A percentile compares a stretch with the other conserved stretches of the same genome.
Evolutionary conservation across 2,797 vertebrate genomes (phyloP).

Genomic region (Clarias platycephalus): DNA sequence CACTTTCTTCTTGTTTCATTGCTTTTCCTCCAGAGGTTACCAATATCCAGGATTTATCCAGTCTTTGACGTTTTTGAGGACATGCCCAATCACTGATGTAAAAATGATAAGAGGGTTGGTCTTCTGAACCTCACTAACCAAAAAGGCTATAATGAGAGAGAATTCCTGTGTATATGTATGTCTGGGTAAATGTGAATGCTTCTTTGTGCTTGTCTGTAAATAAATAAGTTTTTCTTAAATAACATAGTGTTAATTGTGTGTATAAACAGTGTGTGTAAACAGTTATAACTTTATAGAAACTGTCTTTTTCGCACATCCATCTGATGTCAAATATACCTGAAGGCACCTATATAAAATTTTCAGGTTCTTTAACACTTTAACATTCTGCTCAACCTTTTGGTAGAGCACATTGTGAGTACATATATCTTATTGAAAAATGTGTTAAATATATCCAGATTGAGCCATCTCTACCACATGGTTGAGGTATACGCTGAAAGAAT

Average conservation of each 20-base stretch:
- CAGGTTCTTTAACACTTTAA: neutral
- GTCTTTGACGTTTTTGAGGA: slow-evolving; percentile 29
- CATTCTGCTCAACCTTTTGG: no score
- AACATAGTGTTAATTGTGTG: neutral
- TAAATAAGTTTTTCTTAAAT: neutral
- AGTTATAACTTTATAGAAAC: neutral
- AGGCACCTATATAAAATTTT: neutral
- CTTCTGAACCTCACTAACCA: slow-evolving; percentile 32
- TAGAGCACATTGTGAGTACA: no score
- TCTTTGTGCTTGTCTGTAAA: neutral
- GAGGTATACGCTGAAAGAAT: no score
- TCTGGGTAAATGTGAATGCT: slow-evolving; percentile 11
- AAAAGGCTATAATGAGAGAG: slow-evolving; percentile 44
- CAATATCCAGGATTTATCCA: slow-evolving; percentile 43
- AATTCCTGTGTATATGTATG: slow-evolving; percentile 19
- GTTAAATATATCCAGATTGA: no score
- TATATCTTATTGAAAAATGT: no score
- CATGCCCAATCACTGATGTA: slow-evolving; percentile 45
- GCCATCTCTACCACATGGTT: no score
- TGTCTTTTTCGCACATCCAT: neutral
- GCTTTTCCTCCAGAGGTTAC: neutral
- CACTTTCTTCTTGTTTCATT: slow-evolving; percentile 8
- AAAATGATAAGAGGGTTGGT: slow-evolving; percentile 50
- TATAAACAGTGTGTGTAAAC: neutral
- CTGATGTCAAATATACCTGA: no score